Evolutionary conservation across 1,140 invertebrate species (phyloP).

Genomic region (Fopius arisanus): DNA sequence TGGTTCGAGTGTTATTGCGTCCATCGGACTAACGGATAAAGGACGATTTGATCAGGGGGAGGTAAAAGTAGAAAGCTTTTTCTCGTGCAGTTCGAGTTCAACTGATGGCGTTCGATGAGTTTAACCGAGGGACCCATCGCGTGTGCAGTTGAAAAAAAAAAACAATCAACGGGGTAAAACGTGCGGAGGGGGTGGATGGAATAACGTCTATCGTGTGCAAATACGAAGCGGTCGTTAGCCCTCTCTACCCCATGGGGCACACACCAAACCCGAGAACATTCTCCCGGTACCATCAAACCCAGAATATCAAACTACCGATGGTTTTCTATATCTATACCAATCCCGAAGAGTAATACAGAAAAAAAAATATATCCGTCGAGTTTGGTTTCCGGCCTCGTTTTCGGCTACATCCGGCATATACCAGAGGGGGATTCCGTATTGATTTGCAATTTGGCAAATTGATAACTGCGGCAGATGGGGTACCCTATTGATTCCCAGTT

Average conservation of each 20-base stretch:
- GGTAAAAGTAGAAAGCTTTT: neutral
- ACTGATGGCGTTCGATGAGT: constrained; percentile 7
- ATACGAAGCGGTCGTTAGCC: constrained; percentile 25
- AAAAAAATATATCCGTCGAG: neutral
- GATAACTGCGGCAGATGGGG: constrained; percentile 57
- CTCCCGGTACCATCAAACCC: neutral
- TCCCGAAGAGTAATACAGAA: neutral
- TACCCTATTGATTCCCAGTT: constrained; percentile 36
- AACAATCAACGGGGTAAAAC: neutral
- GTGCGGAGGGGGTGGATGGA: neutral
- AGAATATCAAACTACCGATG: neutral
- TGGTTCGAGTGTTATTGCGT: constrained; percentile 14
- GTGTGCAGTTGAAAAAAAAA: neutral
- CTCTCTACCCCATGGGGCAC: neutral
- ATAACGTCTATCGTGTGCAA: constrained; percentile 22
- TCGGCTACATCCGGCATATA: constrained; percentile 7
- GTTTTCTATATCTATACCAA: neutral
- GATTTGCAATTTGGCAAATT: constrained; percentile 63
- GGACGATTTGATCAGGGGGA: neutral
- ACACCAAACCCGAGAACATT: neutral
- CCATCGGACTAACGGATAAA: constrained; percentile 3
- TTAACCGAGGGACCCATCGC: neutral
- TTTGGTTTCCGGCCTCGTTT: constrained; percentile 12
- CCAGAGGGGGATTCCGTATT: constrained; percentile 46
- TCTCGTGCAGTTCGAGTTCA: neutral